These are phyloP conservation scores for Liposcelis brunnea DNA, from an alignment of 2,888 invertebrate genomes.

Conservation along the genomic window DNA sequence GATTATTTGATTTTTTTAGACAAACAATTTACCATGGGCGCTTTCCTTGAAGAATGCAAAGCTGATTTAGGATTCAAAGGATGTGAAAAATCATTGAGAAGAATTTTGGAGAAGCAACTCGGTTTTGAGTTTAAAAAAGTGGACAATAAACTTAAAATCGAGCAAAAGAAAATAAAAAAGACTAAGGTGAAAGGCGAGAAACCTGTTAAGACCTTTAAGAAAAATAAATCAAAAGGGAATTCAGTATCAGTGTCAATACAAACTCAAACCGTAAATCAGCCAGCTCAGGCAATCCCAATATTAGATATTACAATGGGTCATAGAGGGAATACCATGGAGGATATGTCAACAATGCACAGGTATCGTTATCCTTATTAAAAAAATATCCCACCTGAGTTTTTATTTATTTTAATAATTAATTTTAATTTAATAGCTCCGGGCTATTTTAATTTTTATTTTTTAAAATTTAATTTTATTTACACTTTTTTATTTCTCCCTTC, in stretches of 20 bases:
- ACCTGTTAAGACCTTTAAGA: conserved; percentile 2
- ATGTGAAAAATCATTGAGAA: conserved; percentile 6
- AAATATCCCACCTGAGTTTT: no score
- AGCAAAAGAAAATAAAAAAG: conserved; percentile 5
- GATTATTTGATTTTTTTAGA: background rate
- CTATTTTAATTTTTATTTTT: no score
- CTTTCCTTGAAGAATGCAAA: conserved; percentile 4
- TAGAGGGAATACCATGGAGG: background rate
- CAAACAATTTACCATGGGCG: conserved; percentile 7
- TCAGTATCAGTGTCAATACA: conserved; percentile 4
- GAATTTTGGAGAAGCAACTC: conserved; percentile 5
- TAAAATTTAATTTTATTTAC: no score
- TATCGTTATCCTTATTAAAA: conserved; percentile 2
- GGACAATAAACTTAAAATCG: conserved; percentile 8
- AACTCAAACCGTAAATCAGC: conserved; percentile 3
- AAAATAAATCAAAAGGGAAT: background rate
- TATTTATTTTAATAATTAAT: no score
- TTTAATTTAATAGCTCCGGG: no score
- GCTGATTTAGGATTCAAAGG: conserved; percentile 6
- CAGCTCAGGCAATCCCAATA: background rate
- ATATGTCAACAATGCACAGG: conserved; percentile 2
- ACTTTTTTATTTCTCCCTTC: no score
- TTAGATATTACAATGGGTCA: conserved; percentile 2
- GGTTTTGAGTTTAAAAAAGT: conserved; percentile 8
- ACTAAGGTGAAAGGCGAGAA: conserved; percentile 3